A percentile compares a stretch with the other conserved stretches of the same genome.
These are phyloP conservation scores for Cryptotermes secundus DNA, from an alignment of 1,140 invertebrate genomes.

Conservation along the genomic window DNA sequence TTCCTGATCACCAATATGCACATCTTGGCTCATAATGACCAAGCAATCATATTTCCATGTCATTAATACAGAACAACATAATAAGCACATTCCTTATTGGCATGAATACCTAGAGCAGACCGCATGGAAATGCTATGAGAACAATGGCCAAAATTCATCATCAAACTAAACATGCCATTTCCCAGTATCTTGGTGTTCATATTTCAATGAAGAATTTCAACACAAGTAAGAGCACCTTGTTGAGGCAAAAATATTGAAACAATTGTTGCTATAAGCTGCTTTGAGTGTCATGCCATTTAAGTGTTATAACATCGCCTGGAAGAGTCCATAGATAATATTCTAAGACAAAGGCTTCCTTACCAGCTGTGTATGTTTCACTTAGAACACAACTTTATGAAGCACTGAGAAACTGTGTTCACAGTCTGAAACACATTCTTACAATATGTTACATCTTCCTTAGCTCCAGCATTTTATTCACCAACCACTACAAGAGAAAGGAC, in stretches of 20 bases:
- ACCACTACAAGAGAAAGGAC: neutral
- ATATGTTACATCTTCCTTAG: neutral
- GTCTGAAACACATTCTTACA: neutral
- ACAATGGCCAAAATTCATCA: neutral
- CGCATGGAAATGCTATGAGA: neutral
- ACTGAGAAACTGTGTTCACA: neutral
- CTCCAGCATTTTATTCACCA: neutral
- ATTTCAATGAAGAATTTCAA: neutral
- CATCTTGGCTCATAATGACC: neutral
- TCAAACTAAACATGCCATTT: neutral
- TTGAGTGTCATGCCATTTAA: neutral
- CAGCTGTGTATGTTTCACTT: neutral
- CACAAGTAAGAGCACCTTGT: neutral
- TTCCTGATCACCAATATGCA: neutral
- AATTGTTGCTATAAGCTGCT: neutral
- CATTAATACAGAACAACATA: neutral
- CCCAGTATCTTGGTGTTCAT: neutral
- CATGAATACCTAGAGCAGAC: neutral
- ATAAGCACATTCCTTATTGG: neutral
- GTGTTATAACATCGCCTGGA: neutral
- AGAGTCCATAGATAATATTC: neutral
- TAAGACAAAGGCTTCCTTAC: neutral
- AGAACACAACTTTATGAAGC: neutral
- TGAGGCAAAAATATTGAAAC: neutral
- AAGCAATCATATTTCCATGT: neutral